Conservation (phyloP, 2,797 vertebrate genomes). For the Acipenser ruthenus region DNA sequence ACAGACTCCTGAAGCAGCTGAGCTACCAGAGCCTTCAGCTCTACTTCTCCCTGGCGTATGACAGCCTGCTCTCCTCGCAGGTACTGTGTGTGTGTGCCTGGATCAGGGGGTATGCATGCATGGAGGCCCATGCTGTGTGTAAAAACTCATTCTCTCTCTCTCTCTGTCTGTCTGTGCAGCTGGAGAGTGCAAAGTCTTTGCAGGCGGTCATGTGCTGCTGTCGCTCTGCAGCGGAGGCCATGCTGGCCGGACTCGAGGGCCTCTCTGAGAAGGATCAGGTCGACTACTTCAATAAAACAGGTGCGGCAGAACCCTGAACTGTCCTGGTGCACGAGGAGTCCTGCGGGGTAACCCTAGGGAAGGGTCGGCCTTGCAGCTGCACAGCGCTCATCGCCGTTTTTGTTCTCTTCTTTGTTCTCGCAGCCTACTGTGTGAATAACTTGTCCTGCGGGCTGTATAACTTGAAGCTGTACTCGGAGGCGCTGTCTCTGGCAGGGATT, state of each 20-base stretch:
- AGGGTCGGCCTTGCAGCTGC: too few relatives aligned
- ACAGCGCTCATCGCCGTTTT: not conserved
- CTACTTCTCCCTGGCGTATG: slow-evolving; percentile 55
- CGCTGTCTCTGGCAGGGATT: slow-evolving; percentile 57
- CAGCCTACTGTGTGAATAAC: slow-evolving; percentile 68
- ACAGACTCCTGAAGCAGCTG: slow-evolving; percentile 52
- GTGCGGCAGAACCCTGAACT: slow-evolving; percentile 35
- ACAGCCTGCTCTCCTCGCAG: slow-evolving; percentile 66
- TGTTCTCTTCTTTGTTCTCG: not conserved
- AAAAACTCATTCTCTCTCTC: too few relatives aligned
- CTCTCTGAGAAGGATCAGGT: slow-evolving; percentile 44
- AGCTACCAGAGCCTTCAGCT: slow-evolving; percentile 68
- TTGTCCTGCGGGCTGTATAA: slow-evolving; percentile 73
- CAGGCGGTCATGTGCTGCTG: slow-evolving; percentile 56
- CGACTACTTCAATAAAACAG: slow-evolving; percentile 61
- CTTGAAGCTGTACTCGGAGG: slow-evolving; percentile 64
- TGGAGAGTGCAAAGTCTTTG: slow-evolving; percentile 41
- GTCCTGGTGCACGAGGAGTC: not conserved
- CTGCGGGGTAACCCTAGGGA: too few relatives aligned
- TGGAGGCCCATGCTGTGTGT: not conserved
- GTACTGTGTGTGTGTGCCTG: slow-evolving; percentile 37
- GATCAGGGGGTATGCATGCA: too few relatives aligned
- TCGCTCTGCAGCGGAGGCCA: slow-evolving; percentile 43
- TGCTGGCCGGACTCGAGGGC: slow-evolving; percentile 63
- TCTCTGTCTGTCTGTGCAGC: slow-evolving; percentile 30